phyloP scores from a whole-genome alignment of 1,140 invertebrate species.

The Hylaeus volcanicus region DNA sequence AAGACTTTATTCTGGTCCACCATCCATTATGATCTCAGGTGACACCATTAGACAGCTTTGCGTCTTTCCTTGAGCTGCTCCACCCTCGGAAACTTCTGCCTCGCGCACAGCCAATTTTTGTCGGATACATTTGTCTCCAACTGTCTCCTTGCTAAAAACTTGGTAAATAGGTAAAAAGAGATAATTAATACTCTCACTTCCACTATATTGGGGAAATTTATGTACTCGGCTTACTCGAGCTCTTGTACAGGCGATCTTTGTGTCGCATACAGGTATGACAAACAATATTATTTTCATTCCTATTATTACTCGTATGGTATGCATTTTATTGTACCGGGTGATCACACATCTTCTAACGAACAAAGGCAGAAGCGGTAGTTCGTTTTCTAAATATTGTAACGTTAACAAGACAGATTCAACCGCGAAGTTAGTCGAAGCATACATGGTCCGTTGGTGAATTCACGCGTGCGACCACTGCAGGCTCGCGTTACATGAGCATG shows the following conservation, averaged over 20 bases:
- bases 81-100: conserved; percentile 7
- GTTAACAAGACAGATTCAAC: no score
- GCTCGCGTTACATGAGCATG: background rate
- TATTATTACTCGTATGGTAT: no score
- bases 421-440: no score
- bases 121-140: conserved; percentile 23
- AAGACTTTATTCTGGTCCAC: conserved; percentile 63
- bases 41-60: conserved; percentile 65
- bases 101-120: conserved; percentile 15
- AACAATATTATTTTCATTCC: no score
- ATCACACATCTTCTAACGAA: no score
- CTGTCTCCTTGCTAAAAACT: background rate
- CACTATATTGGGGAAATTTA: background rate
- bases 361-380: no score
- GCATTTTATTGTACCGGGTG: no score
- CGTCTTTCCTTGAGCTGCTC: conserved; percentile 28
- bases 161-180: background rate
- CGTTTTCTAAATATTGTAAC: no score
- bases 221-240: no score
- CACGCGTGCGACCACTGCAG: background rate
- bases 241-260: no score
- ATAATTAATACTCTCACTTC: background rate
- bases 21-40: conserved; percentile 69
- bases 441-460: background rate
- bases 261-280: no score